These are phyloP conservation scores for Athene noctua DNA, from an alignment of 2,113 vertebrate species.

Conservation along the genomic window DNA sequence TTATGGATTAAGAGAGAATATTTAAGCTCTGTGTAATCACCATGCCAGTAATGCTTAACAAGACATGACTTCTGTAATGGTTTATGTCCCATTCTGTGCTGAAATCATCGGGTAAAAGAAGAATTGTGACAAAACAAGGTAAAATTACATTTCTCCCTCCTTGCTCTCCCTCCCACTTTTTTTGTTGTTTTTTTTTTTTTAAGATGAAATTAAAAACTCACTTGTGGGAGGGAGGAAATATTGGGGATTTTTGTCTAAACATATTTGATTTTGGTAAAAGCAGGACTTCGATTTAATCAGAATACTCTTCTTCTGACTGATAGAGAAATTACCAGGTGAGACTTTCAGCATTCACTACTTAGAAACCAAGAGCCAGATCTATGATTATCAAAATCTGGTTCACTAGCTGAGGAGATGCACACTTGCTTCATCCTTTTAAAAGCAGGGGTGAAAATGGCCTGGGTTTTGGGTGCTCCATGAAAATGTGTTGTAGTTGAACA, in stretches of 20 bases:
- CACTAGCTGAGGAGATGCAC: neutral
- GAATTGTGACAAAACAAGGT: neutral
- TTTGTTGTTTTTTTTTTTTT: neutral
- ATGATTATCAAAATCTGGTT: neutral
- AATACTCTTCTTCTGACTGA: neutral
- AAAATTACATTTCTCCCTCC: neutral
- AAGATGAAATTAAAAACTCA: neutral
- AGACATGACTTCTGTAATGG: neutral
- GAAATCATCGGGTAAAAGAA: neutral
- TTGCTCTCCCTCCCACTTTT: accelerated
- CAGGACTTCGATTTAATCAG: neutral
- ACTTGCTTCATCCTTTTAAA: neutral
- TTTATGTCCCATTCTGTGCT: neutral
- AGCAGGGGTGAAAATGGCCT: neutral
- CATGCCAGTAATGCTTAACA: neutral
- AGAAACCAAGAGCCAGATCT: neutral
- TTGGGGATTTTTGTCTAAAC: neutral
- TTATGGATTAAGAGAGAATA: neutral
- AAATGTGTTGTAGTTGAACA: neutral
- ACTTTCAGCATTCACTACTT: neutral
- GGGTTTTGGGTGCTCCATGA: neutral
- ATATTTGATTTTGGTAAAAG: neutral
- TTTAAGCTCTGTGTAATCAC: neutral
- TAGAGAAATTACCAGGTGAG: neutral
- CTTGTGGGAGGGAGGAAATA: neutral